phyloP scores from a whole-genome alignment of 2,113 vertebrate genomes.

The Caracal caracal region DNA sequence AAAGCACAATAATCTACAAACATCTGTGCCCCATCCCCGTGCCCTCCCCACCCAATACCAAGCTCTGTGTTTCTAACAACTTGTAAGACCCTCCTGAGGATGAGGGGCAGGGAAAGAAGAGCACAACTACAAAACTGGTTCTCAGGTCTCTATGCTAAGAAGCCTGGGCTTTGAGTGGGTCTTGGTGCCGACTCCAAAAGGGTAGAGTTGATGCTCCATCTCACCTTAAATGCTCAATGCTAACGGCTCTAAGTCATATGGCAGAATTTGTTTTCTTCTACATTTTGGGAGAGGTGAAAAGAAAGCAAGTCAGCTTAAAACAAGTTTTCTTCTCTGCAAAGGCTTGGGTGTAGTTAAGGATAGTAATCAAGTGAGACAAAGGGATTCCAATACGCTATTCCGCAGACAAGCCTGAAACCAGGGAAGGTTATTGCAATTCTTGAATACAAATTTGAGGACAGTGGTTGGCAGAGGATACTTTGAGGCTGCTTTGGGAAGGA shows the following conservation, averaged over 20 bases:
- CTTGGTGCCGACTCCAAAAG: background rate
- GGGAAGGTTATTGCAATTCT: background rate
- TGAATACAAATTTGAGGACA: background rate
- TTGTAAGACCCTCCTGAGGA: background rate
- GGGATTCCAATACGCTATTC: background rate
- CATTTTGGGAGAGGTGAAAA: background rate
- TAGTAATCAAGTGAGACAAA: background rate
- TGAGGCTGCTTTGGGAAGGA: background rate
- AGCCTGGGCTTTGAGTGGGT: background rate
- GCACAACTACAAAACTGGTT: background rate
- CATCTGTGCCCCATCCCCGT: background rate
- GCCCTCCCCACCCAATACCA: background rate
- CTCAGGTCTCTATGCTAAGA: background rate
- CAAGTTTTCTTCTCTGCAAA: background rate
- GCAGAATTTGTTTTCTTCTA: background rate
- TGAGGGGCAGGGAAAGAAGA: background rate
- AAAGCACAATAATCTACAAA: conserved; percentile 31
- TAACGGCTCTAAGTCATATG: background rate
- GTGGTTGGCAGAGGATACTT: background rate
- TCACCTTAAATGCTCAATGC: background rate
- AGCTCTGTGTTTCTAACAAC: background rate
- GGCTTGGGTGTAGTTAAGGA: background rate
- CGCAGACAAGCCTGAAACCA: background rate
- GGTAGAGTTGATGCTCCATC: background rate
- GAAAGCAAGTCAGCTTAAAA: background rate